Base-by-base conservation (phyloP, 2,113 vertebrate genomes). In the Hystrix brachyura region DNA sequence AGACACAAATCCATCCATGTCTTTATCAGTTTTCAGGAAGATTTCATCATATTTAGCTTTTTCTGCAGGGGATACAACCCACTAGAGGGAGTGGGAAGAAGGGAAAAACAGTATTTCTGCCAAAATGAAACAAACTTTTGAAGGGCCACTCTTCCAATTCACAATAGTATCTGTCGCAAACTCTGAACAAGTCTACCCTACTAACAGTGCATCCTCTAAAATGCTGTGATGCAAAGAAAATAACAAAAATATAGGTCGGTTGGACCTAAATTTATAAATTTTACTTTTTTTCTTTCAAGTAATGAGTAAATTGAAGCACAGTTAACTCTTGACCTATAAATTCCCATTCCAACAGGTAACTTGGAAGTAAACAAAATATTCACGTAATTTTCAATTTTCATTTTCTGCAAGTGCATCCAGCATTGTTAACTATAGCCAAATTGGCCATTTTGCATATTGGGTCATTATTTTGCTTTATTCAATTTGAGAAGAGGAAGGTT, bases 1-100 rank as follows among this genome's bases (percentile, higher is more conserved):
- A 88, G 99, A 99, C 85, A 99, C 99, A 95, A 99, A 99, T n/a
- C 99, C 99, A 85, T 99, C 99, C 99, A 99, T 99, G 98, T 99
- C 99, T 55, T 98, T 98, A 93, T 99, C 99, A 32, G 99, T 99
- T 98, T 99, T 99, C 93, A 98, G 97, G 98, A 99, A 99, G 87
- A 99, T 98, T 93, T 99, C 99, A 94, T 99, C 99, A 14, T 99
- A 99, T 98, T 99, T 99, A 81, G 99, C 98, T 98, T 99, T 99
- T 98, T 99, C 99, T 96, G 98, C 98, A 97, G 99, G 97, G 6
- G 99, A 99, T 27, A 99, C 99, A 97, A 99, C 99, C 99, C 99
- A 99, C 99, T 99, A 95, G n/a, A 71, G 59, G 53, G 8, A 92
- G 23, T 48, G 84, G 88, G 17, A 48, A 76, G 87, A 15, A 79